Evolutionary conservation across 2,888 invertebrate species (phyloP).

Genomic region (Erebia aethiops): DNA sequence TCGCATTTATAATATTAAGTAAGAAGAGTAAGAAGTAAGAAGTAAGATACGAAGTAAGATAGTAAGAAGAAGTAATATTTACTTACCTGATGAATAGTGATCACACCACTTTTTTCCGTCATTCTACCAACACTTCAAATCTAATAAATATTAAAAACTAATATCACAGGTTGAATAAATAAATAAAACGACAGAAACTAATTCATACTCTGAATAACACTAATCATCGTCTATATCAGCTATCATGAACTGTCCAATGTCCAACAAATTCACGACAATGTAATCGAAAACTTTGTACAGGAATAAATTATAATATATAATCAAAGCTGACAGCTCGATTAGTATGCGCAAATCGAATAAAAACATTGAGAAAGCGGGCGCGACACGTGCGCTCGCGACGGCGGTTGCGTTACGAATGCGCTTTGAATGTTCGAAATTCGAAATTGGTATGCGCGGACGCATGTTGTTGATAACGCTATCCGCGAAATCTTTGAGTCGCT

Average conservation of each 20-base stretch:
- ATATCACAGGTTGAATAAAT: constrained; percentile 78
- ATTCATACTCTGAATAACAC: constrained; percentile 43
- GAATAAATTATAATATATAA: constrained; percentile 70
- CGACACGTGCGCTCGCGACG: constrained; percentile 53
- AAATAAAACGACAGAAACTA: constrained; percentile 42
- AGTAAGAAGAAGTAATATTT: too few relatives aligned
- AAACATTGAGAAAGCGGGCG: constrained; percentile 47
- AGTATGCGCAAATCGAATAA: constrained; percentile 55
- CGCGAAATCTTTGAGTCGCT: constrained; percentile 18
- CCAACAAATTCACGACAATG: constrained; percentile 50
- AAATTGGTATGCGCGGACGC: constrained; percentile 33
- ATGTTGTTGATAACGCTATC: constrained; percentile 34
- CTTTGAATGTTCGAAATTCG: constrained; percentile 29
- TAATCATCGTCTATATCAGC: constrained; percentile 62
- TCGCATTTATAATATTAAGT: too few relatives aligned
- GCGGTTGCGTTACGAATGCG: constrained; percentile 55
- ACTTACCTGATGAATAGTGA: constrained; percentile 73
- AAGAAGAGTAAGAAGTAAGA: too few relatives aligned
- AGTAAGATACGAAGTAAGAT: too few relatives aligned
- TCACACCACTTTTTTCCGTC: constrained; percentile 64
- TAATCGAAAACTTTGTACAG: constrained; percentile 64
- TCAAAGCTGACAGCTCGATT: constrained; percentile 63
- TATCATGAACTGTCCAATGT: constrained; percentile 54
- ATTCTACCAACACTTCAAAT: constrained; percentile 44
- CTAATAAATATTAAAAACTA: constrained; percentile 48